A percentile compares a stretch with the other conserved stretches of the same genome.
phyloP scores from a whole-genome alignment of 2,113 vertebrate species.

The Sminthopsis crassicaudata region DNA sequence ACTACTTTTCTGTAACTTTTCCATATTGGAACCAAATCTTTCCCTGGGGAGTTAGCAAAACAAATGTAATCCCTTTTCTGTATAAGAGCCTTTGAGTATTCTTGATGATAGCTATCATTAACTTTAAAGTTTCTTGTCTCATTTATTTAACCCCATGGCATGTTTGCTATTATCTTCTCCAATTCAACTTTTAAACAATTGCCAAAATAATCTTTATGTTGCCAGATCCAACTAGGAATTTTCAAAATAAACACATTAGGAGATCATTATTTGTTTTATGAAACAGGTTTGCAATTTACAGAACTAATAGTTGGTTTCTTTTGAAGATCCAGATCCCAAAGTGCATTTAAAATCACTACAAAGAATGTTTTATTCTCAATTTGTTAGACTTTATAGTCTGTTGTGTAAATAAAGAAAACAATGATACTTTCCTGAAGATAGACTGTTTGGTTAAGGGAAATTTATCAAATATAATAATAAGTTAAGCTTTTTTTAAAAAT shows the following conservation, averaged over 20 bases:
- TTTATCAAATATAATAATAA: neutral
- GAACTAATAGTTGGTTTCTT: neutral
- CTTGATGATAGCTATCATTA: neutral
- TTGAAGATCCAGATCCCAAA: neutral
- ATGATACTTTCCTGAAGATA: constrained; percentile 11
- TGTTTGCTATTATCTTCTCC: neutral
- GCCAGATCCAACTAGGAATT: neutral
- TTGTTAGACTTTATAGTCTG: constrained; percentile 13
- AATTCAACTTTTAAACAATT: neutral
- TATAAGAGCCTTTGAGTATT: neutral
- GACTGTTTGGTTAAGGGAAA: constrained; percentile 6
- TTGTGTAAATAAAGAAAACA: neutral
- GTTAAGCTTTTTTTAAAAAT: constrained; percentile 10
- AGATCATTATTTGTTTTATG: constrained; percentile 4
- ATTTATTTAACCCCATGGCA: neutral
- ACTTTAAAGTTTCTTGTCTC: neutral
- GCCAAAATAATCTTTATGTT: neutral
- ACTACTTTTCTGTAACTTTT: neutral
- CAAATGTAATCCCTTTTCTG: neutral
- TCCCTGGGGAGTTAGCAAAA: neutral
- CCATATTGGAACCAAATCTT: neutral
- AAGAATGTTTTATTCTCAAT: neutral
- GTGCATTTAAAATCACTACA: constrained; percentile 20
- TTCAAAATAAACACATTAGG: neutral
- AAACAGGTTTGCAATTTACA: constrained; percentile 17